These are phyloP conservation scores for Cordylochernes scorpioides DNA, from an alignment of 2,888 invertebrate species.

Conservation along the genomic window DNA sequence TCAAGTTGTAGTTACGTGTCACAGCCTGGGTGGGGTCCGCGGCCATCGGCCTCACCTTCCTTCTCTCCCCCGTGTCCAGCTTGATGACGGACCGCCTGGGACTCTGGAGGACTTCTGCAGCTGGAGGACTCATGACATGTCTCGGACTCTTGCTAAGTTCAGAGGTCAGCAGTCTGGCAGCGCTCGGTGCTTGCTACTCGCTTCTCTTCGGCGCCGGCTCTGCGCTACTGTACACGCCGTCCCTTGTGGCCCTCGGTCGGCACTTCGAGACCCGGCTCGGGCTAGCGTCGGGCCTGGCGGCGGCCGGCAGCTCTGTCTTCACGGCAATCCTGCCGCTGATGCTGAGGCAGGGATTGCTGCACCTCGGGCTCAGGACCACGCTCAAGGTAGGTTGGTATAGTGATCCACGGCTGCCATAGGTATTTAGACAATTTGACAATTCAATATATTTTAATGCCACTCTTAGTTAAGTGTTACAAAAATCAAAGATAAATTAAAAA, in stretches of 20 bases:
- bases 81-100: constrained; percentile 58
- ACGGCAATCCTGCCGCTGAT: constrained; percentile 48
- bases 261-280: constrained; percentile 59
- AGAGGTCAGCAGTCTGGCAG: constrained; percentile 38
- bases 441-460: no score
- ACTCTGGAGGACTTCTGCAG: constrained; percentile 48
- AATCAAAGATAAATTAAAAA: no score
- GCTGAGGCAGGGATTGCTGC: constrained; percentile 33
- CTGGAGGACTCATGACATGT: constrained; percentile 51
- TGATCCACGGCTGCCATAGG: no score
- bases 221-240: constrained; percentile 70
- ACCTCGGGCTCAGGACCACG: constrained; percentile 30
- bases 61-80: constrained; percentile 59
- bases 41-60: constrained; percentile 61
- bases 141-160: constrained; percentile 52
- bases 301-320: constrained; percentile 64
- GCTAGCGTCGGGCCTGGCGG: constrained; percentile 62
- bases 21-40: constrained; percentile 68
- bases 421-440: no score
- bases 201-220: constrained; percentile 64
- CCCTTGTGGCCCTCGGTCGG: constrained; percentile 64
- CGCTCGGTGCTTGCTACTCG: constrained; percentile 59
- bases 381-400: no score
- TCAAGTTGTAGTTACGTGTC: no score
- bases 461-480: no score